Conservation (phyloP, 2,113 vertebrate genomes). For the Semnornis frantzii region DNA sequence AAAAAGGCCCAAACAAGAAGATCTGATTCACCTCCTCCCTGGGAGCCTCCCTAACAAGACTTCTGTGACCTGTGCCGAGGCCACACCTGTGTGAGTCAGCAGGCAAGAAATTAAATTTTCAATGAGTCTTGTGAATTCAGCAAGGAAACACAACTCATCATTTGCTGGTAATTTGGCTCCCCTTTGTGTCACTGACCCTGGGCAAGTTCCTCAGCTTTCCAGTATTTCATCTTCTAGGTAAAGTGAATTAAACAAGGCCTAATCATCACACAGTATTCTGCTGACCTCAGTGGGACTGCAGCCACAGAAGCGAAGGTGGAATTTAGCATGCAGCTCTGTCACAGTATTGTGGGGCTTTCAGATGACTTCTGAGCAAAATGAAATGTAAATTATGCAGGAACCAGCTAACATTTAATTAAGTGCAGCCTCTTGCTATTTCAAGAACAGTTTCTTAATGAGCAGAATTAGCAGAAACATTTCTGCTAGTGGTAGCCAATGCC, state of each 20-base stretch:
- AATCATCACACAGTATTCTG: background rate
- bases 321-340: background rate
- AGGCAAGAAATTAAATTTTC: constrained; percentile 13
- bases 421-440: constrained; percentile 9
- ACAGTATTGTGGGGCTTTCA: background rate
- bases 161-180: constrained; percentile 12
- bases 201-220: constrained; percentile 24
- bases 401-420: constrained; percentile 22
- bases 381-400: constrained; percentile 44
- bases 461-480: background rate
- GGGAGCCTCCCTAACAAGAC: background rate
- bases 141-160: background rate
- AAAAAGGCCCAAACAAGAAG: background rate
- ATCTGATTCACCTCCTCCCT: background rate
- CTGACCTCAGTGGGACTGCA: background rate
- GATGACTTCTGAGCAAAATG: constrained; percentile 44
- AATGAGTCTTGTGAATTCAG: background rate
- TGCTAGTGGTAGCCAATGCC: background rate
- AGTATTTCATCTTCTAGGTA: background rate
- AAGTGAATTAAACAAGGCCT: constrained; percentile 33
- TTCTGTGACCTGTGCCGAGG: background rate
- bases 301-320: background rate
- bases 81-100: constrained; percentile 33
- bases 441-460: background rate
- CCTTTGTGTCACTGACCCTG: constrained; percentile 2